A percentile compares a stretch with the other conserved stretches of the same genome.
phyloP scores from a whole-genome alignment of 2,113 vertebrate species.

The Carassius gibelio region DNA sequence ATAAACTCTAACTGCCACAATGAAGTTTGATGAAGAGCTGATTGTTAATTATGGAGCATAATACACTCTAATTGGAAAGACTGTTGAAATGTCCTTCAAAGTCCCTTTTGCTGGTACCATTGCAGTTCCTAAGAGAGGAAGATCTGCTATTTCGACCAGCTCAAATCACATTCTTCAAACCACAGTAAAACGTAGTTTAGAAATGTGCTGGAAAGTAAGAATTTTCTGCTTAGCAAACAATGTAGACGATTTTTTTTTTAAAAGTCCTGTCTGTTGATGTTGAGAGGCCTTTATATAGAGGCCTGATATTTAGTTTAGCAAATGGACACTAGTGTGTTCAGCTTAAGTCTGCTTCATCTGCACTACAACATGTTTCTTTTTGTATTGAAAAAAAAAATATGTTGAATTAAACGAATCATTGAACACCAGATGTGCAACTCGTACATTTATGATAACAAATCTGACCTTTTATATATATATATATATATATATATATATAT shows the following conservation, averaged over 20 bases:
- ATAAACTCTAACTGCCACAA: slow-evolving; percentile 15
- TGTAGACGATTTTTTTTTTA: slow-evolving; percentile 10
- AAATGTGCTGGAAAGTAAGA: not conserved
- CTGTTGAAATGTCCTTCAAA: not conserved
- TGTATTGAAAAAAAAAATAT: slow-evolving; percentile 27
- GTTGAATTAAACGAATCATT: slow-evolving; percentile 34
- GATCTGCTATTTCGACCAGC: not conserved
- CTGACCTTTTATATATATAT: not conserved
- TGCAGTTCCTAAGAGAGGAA: not conserved
- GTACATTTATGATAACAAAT: not conserved
- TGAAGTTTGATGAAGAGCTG: slow-evolving; percentile 3
- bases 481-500: too few relatives aligned
- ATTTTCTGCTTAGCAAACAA: not conserved
- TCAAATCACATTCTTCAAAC: not conserved
- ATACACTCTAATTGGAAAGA: not conserved
- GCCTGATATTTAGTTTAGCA: not conserved
- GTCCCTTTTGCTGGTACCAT: not conserved
- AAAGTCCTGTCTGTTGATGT: slow-evolving; percentile 25
- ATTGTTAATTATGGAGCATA: slow-evolving; percentile 9
- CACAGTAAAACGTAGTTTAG: slow-evolving; percentile 1
- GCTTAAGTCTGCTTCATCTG: slow-evolving; percentile 8
- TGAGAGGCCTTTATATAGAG: slow-evolving; percentile 28
- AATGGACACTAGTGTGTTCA: not conserved
- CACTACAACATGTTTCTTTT: slow-evolving; percentile 24
- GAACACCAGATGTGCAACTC: not conserved